Conservation (phyloP, 2,797 vertebrate genomes). For the Pampus argenteus region DNA sequence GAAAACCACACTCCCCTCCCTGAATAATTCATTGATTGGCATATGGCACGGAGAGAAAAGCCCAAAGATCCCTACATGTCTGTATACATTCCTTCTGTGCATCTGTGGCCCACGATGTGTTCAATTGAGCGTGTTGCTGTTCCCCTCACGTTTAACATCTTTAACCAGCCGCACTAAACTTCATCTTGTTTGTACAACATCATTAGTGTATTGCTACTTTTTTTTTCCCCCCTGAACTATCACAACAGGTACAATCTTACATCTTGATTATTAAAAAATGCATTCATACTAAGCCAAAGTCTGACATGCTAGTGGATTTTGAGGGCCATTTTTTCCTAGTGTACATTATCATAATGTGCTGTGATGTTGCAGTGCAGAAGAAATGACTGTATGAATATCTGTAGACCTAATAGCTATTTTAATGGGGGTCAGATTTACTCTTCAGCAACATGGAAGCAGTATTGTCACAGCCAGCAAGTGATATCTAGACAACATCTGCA, state of each 20-base stretch:
- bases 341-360: constrained; percentile 39
- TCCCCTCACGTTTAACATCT: constrained; percentile 47
- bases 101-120: constrained; percentile 33
- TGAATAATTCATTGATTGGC: constrained; percentile 85
- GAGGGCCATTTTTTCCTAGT: constrained; percentile 37
- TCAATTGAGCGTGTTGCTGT: constrained; percentile 40
- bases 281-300: constrained; percentile 46
- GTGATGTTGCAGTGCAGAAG: constrained; percentile 37
- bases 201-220: constrained; percentile 22
- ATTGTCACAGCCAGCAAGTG: constrained; percentile 14
- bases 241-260: constrained; percentile 32
- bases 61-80: constrained; percentile 59
- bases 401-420: constrained; percentile 8
- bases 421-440: constrained; percentile 38
- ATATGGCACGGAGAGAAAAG: constrained; percentile 74
- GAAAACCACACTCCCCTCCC: constrained; percentile 50
- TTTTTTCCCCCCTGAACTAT: constrained; percentile 7
- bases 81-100: constrained; percentile 35
- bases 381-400: constrained; percentile 19
- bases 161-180: constrained; percentile 48
- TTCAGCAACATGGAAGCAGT: constrained; percentile 25
- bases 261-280: constrained; percentile 41
- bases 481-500: constrained; percentile 50
- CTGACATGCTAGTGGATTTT: constrained; percentile 32
- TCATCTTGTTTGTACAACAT: constrained; percentile 40